These are phyloP conservation scores for Anthoptus insignis DNA, from an alignment of 2,888 invertebrate species.

Conservation along the genomic window DNA sequence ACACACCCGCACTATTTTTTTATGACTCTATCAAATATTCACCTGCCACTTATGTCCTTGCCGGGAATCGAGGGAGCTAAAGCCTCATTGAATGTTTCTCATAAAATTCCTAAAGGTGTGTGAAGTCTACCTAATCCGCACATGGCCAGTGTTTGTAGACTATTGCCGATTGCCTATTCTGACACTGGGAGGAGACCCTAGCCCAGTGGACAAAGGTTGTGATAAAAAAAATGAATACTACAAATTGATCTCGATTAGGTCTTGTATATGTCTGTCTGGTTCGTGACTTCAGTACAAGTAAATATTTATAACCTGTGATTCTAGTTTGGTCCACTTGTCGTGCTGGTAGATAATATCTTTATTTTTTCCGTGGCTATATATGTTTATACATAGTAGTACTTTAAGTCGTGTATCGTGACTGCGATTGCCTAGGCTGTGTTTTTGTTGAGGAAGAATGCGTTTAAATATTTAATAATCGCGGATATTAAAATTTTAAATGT, in stretches of 20 bases:
- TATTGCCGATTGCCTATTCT: too few species aligned
- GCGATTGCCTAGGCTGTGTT: slow-evolving; percentile 17
- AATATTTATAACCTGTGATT: slow-evolving; percentile 37
- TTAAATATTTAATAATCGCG: slow-evolving; percentile 30
- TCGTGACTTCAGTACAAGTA: slow-evolving; percentile 31
- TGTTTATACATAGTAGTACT: slow-evolving; percentile 15
- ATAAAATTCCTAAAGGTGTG: too few species aligned
- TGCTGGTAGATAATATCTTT: slow-evolving; percentile 30
- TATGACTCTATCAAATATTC: too few species aligned
- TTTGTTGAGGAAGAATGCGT: slow-evolving; percentile 31
- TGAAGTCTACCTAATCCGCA: too few species aligned
- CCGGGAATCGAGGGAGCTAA: too few species aligned
- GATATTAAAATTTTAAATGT: slow-evolving; percentile 18
- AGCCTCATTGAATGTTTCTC: too few species aligned
- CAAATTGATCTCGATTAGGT: slow-evolving; percentile 18
- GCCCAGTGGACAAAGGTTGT: too few species aligned
- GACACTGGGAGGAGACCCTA: too few species aligned
- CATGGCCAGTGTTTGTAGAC: too few species aligned
- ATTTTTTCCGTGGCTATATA: slow-evolving; percentile 25
- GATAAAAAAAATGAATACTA: too few species aligned
- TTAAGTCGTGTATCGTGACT: slow-evolving; percentile 32
- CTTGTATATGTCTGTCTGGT: slow-evolving; percentile 23
- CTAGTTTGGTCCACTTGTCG: slow-evolving; percentile 37
- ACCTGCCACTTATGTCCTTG: too few species aligned
- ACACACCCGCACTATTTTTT: too few species aligned